Evolutionary conservation across 2,113 vertebrate species (phyloP).

Genomic region (Aegithalos caudatus): DNA sequence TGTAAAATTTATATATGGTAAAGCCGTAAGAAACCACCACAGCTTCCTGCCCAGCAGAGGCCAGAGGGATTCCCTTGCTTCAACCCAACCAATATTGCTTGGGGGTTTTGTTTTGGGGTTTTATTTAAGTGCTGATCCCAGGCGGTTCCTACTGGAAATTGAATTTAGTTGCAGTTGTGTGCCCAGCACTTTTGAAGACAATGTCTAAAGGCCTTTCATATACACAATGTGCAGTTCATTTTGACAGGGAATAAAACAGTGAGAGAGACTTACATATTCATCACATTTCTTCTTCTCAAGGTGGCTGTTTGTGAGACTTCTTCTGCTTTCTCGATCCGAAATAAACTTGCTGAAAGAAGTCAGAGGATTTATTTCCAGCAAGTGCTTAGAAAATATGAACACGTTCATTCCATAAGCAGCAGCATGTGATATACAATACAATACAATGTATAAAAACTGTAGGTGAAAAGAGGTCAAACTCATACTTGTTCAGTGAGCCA

Average conservation of each 20-base stretch:
- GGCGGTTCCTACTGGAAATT: not conserved
- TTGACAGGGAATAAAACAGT: not conserved
- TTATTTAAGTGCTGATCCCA: not conserved
- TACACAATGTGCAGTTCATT: not conserved
- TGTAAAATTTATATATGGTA: accelerated
- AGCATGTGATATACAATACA: not conserved
- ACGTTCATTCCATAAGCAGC: not conserved
- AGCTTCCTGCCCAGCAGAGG: not conserved
- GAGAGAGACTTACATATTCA: slow-evolving; percentile 74
- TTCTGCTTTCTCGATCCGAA: slow-evolving; percentile 78
- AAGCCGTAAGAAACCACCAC: not conserved
- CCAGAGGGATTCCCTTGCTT: not conserved
- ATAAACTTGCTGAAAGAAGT: slow-evolving; percentile 78
- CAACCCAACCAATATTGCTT: not conserved
- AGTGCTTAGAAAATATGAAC: not conserved
- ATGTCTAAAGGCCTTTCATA: not conserved
- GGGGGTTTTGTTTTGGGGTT: not conserved
- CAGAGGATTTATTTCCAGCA: slow-evolving; percentile 28
- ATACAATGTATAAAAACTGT: not conserved
- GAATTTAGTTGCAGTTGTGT: not conserved
- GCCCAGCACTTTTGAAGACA: not conserved
- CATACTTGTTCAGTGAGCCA: not conserved
- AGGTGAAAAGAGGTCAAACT: not conserved
- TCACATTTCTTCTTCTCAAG: slow-evolving; percentile 80
- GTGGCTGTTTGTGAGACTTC: slow-evolving; percentile 78